Evolutionary conservation across 2,113 vertebrate species (phyloP).

Genomic region (Mungos mungo): DNA sequence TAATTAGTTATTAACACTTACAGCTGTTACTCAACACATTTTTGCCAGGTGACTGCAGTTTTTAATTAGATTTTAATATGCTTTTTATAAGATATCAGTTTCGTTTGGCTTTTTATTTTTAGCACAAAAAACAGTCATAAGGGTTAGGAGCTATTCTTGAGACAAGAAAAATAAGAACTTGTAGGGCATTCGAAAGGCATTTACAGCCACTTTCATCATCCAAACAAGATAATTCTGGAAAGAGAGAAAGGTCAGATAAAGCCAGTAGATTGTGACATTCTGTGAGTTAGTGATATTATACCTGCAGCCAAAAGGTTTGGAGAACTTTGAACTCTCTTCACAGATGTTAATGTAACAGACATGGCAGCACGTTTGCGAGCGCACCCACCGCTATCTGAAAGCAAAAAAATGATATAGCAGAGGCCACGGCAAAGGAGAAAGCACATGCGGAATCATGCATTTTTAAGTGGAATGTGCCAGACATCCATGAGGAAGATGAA

Average conservation of each 20-base stretch:
- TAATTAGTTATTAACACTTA: conserved; percentile 41
- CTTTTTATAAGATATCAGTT: conserved; percentile 53
- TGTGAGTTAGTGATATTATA: conserved; percentile 87
- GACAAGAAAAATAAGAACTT: conserved; percentile 50
- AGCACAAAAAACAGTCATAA: conserved; percentile 59
- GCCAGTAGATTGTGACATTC: conserved; percentile 50
- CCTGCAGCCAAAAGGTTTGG: conserved; percentile 96
- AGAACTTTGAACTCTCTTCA: conserved; percentile 99
- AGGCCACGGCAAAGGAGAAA: conserved; percentile 82
- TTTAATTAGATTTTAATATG: conserved; percentile 59
- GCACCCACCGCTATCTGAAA: conserved; percentile 97
- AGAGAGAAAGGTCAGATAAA: conserved; percentile 49
- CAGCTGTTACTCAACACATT: conserved; percentile 10
- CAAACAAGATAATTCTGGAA: conserved; percentile 31
- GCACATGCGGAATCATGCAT: conserved; percentile 85
- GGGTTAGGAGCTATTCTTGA: conserved; percentile 56
- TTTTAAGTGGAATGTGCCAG: conserved; percentile 49
- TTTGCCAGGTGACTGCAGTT: conserved; percentile 48
- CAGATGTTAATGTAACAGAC: conserved; percentile 94
- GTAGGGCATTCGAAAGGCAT: background rate
- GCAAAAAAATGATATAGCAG: conserved; percentile 89
- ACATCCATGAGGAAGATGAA: background rate
- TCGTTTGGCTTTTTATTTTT: conserved; percentile 61
- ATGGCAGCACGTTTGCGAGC: conserved; percentile 93
- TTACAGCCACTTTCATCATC: conserved; percentile 28